Base-by-base conservation (phyloP, 2,113 vertebrate species). In the Rana temporaria region DNA sequence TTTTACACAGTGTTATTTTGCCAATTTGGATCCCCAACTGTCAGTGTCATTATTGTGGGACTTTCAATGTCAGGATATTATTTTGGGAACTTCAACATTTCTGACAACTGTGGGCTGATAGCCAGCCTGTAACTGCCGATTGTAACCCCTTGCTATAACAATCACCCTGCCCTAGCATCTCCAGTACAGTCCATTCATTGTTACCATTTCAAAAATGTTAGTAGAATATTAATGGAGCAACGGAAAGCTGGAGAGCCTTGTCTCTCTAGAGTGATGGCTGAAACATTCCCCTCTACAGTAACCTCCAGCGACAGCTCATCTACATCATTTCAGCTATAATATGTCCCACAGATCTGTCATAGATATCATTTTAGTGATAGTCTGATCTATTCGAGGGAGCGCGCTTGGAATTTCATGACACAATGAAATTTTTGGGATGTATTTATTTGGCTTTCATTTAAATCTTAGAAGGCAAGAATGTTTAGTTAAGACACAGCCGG, bases 391-490 rank as follows among this genome's bases (percentile, higher is more conserved):
- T 4, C 55, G 55, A 55, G 52, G 65, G 55, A 79, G 65, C 56
- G 38, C 57, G 38, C 64, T 62, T 81, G 68, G 7, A n/a, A 20
- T 72, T 32, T 81, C 34, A 42, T 83, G 38, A 68, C 42, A 53
- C 38, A 76, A 20, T 75, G 8, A 57, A 11, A 22, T 72, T 59
- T 79, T 59, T 79, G 53, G 77, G 30, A 59, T 34, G 4, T 82
- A 52, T 75, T 75, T 55, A 75, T 74, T 75, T 68, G 42, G 26
- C 26, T 82, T 59, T 69, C 64, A 59, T 78, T 72, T n/a, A 38
- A 71, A 81, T 19, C 59, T 15, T 82, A 74, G 79, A 73, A 66
- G 80, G 80, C 62, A 34, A 63, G 62, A 14, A 62, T 73, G 68
- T 63, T 22, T 9, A 30, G 14, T 34, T 22, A 63, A 15, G 59